A percentile compares a stretch with the other conserved stretches of the same genome.
These are phyloP conservation scores for Lacanobia oleracea DNA, from an alignment of 2,888 invertebrate species.

Conservation along the genomic window DNA sequence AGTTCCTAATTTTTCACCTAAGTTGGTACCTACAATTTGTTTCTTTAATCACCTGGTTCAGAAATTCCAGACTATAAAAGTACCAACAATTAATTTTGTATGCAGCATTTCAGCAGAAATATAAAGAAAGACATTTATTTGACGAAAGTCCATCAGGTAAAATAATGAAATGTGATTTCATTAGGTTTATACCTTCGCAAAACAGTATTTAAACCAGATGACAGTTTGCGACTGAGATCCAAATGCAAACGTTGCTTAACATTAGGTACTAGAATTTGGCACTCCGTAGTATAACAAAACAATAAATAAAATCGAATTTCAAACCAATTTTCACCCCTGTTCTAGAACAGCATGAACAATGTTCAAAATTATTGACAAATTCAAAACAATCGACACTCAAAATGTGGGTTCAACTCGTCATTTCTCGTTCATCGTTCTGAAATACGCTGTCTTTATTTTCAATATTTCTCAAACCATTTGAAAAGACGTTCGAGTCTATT, in stretches of 20 bases:
- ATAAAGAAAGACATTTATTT: too few relatives aligned
- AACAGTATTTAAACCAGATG: background rate
- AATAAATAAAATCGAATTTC: background rate
- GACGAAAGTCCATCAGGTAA: too few relatives aligned
- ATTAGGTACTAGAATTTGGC: too few relatives aligned
- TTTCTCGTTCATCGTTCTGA: background rate
- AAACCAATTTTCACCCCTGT: background rate
- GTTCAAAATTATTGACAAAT: background rate
- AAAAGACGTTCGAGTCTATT: background rate
- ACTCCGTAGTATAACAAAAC: too few relatives aligned
- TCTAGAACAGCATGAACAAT: background rate
- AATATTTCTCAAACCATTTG: background rate
- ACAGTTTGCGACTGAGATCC: too few relatives aligned
- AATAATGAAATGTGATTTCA: background rate
- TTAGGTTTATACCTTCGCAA: background rate
- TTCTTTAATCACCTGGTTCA: background rate
- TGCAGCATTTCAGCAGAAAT: too few relatives aligned
- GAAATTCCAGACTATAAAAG: background rate
- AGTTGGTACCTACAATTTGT: background rate
- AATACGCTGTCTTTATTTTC: constrained; percentile 9
- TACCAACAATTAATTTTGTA: too few relatives aligned
- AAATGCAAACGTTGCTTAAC: too few relatives aligned
- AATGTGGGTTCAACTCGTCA: background rate
- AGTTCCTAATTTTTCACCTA: background rate
- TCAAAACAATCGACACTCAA: background rate